These are phyloP conservation scores for Drosophila sturtevanti DNA, from an alignment of 1,140 invertebrate genomes.

Conservation along the genomic window DNA sequence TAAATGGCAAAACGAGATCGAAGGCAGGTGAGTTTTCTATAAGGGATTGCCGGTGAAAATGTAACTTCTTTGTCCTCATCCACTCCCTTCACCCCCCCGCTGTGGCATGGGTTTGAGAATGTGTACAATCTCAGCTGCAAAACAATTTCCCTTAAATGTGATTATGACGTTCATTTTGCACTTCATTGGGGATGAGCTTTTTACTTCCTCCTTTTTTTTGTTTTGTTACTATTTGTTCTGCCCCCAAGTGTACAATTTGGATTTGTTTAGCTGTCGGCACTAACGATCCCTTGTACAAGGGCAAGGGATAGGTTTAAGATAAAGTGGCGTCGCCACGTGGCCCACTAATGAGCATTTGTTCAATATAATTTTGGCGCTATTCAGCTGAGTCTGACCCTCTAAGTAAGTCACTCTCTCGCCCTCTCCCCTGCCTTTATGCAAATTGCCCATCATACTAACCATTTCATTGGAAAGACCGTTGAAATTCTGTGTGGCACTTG, in stretches of 20 bases:
- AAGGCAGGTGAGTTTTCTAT: constrained; percentile 34
- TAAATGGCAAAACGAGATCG: constrained; percentile 28
- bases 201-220: constrained; percentile 1
- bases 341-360: constrained; percentile 59
- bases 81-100: constrained; percentile 11
- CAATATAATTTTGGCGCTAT: constrained; percentile 1
- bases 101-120: constrained; percentile 26
- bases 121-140: constrained; percentile 6
- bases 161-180: constrained; percentile 27
- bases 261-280: constrained; percentile 46
- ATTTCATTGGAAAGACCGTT: constrained; percentile 15
- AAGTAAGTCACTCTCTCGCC: constrained; percentile 1
- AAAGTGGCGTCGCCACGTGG: constrained; percentile 47
- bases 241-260: constrained; percentile 43
- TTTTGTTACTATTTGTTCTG: background rate
- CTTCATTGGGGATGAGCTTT: constrained; percentile 15
- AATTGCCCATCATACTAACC: constrained; percentile 20
- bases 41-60: constrained; percentile 9
- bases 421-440: too few species aligned
- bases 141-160: constrained; percentile 21
- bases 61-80: constrained; percentile 14
- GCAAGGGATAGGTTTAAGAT: constrained; percentile 36
- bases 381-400: background rate
- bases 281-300: too few species aligned
- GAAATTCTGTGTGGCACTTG: constrained; percentile 38